Evolutionary conservation across 2,888 invertebrate species (phyloP).

Genomic region (Augiades crinisus): DNA sequence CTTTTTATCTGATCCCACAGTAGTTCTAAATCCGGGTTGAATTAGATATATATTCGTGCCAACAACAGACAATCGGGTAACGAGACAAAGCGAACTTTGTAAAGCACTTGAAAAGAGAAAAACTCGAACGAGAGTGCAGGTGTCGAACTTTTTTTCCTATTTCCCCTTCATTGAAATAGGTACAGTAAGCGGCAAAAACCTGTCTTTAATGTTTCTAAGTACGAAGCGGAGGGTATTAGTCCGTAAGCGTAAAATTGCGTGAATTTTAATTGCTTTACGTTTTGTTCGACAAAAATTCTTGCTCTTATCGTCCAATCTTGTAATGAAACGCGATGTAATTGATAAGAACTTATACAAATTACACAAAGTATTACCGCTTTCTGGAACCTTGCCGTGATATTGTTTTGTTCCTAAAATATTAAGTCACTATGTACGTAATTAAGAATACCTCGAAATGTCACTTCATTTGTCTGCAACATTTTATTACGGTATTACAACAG

Average conservation of each 20-base stretch:
- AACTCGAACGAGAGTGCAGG: constrained; percentile 23
- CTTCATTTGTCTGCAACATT: not conserved
- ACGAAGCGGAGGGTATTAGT: constrained; percentile 33
- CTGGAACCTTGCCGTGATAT: not conserved
- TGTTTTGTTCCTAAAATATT: constrained; percentile 1
- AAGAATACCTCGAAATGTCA: not conserved
- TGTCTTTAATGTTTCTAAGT: constrained; percentile 10
- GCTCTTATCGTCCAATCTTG: constrained; percentile 38
- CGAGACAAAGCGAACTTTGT: constrained; percentile 27
- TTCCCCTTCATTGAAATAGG: constrained; percentile 21
- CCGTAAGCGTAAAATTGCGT: constrained; percentile 43
- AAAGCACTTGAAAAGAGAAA: constrained; percentile 25
- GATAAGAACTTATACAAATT: constrained; percentile 32
- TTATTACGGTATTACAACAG: not conserved
- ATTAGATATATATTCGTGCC: constrained; percentile 30
- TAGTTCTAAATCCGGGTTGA: constrained; percentile 29
- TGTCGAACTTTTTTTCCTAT: constrained; percentile 25
- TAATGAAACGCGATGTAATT: constrained; percentile 37
- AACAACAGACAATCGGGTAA: constrained; percentile 30
- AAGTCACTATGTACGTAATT: not conserved
- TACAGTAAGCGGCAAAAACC: constrained; percentile 14
- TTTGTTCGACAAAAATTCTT: constrained; percentile 38
- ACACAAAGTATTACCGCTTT: constrained; percentile 28
- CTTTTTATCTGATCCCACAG: constrained; percentile 24
- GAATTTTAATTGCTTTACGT: constrained; percentile 41